Evolutionary conservation across 2,888 invertebrate species (phyloP), one percentile per base, ranked within the genome.

Genomic region (Drosophila macrothrix): DNA sequence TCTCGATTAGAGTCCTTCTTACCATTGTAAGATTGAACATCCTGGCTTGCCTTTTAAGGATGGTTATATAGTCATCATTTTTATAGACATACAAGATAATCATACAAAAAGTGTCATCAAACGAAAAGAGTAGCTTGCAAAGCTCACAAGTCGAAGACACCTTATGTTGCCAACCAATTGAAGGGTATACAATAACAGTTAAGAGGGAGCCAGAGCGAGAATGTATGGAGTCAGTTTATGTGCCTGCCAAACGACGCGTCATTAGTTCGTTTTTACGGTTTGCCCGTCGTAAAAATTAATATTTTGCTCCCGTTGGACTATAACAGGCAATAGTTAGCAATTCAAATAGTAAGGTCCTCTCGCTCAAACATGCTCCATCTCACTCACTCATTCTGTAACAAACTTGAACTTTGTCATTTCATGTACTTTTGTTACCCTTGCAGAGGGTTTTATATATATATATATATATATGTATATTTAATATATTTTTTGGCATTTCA

Each of bases 211-310:
- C 16, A 35, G 25, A 12, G 12, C 28, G 22, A 43, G 43, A 31
- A 54, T 4, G 33, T 6, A 14, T 46, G 37, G 6, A 67, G 39
- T 52, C 53, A 59, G 72, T 87, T 83, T 68, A 79, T 80, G 71
- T 65, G 59, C 54, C 66, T 65, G 84, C 61, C 67, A 54, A 73
- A 64, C 68, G 54, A 37, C 6, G 35, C 58, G 56, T 76, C 68
- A 77, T 85, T 88, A 85, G 86, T 85, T 85, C 62, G 71, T 62
- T 83, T 84, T 85, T 83, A 88, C 66, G 83, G 78, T 75, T 84
- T 63, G 75, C 53, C 73, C 65, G 73, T 65, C 77, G 67, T 80
- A 83, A 82, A 82, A 87, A 86, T 86, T 84, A 86, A 86, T 86
- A 70, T 72, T 63, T 31, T 62, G 70, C 78, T 70, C 55, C 67